phyloP scores from a whole-genome alignment of 23 tunicate genomes.

The Diplosoma virens region DNA sequence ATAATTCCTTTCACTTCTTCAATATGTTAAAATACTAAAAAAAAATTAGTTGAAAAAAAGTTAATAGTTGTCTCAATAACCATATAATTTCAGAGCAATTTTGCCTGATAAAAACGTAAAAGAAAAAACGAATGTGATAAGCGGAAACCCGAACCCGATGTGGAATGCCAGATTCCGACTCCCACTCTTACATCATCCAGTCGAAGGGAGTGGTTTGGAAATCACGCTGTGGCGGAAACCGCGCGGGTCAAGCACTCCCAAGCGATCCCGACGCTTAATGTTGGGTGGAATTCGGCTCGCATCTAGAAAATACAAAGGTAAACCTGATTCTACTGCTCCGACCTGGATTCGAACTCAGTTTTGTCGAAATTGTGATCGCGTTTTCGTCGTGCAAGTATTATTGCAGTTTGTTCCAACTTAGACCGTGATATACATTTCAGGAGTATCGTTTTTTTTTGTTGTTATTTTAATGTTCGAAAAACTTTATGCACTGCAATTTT shows the following conservation, averaged over 20 bases:
- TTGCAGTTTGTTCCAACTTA: not conserved
- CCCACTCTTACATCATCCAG: conserved; percentile 42
- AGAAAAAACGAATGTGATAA: conserved; percentile 41
- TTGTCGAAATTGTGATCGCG: not conserved
- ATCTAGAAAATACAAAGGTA: conserved; percentile 3
- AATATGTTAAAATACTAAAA: too few relatives aligned
- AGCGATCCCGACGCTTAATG: conserved; percentile 30
- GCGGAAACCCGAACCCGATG: conserved; percentile 16
- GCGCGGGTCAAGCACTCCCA: conserved; percentile 28
- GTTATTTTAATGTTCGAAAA: too few relatives aligned
- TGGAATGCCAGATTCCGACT: conserved; percentile 50
- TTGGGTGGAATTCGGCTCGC: conserved; percentile 18
- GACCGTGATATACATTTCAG: too few relatives aligned
- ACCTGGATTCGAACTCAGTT: not conserved
- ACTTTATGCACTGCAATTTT: too few relatives aligned
- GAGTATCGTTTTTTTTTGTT: too few relatives aligned
- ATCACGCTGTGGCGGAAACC: conserved; percentile 39
- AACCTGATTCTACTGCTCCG: too few relatives aligned
- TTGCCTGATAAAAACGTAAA: conserved; percentile 47
- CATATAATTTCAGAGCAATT: conserved; percentile 32
- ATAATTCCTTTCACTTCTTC: too few relatives aligned
- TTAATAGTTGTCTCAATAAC: too few relatives aligned
- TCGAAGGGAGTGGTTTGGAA: conserved; percentile 45
- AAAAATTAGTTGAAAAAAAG: too few relatives aligned
- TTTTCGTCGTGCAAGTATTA: not conserved